phyloP scores from a whole-genome alignment of 1,140 invertebrate species.

The Ips nitidus region DNA sequence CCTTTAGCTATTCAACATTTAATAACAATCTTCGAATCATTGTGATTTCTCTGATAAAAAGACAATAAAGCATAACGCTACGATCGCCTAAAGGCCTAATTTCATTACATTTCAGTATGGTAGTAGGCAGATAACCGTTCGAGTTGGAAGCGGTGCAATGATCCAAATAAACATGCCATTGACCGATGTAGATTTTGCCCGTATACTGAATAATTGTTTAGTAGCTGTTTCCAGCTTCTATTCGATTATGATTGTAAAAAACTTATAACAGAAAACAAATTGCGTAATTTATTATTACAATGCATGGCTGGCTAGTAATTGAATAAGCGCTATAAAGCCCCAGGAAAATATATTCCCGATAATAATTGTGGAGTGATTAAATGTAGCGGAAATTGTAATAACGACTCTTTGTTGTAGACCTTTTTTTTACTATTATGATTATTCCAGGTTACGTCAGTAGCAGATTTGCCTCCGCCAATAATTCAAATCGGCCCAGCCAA shows the following conservation, averaged over 20 bases:
- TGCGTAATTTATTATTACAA: too few species aligned
- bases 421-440: not conserved
- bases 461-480: constrained; percentile 84
- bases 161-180: constrained; percentile 16
- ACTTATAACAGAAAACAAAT: too few species aligned
- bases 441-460: constrained; percentile 68
- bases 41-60: constrained; percentile 16
- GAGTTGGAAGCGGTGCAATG: constrained; percentile 4
- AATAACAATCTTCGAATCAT: constrained; percentile 17
- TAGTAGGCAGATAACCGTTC: constrained; percentile 21
- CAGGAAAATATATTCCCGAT: too few species aligned
- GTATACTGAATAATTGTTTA: not conserved
- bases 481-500: constrained; percentile 88
- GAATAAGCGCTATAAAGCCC: too few species aligned
- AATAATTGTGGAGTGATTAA: too few species aligned
- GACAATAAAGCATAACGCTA: constrained; percentile 16
- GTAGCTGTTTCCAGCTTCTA: not conserved
- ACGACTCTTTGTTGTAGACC: too few species aligned
- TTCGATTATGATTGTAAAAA: too few species aligned
- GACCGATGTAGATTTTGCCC: not conserved
- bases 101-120: constrained; percentile 23
- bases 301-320: too few species aligned
- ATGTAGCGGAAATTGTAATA: too few species aligned
- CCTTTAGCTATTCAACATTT: constrained; percentile 18
- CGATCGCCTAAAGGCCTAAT: constrained; percentile 10